Conservation (phyloP, 2,888 invertebrate genomes). For the Cerastoderma edule region DNA sequence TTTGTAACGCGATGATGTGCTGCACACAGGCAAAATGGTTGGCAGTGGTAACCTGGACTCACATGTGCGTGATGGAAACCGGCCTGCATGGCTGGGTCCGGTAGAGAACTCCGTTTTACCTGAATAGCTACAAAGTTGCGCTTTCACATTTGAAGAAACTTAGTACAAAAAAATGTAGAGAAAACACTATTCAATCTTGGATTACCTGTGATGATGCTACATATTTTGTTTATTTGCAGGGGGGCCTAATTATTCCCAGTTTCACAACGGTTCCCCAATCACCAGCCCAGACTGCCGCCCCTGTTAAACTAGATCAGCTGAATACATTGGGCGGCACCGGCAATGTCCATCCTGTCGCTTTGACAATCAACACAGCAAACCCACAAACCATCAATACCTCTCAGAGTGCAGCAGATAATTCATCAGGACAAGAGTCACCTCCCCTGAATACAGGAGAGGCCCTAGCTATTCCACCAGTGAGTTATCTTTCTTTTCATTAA, state of each 20-base stretch:
- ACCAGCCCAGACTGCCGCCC: slow-evolving; percentile 40
- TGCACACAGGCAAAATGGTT: too few species aligned
- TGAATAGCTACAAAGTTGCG: too few species aligned
- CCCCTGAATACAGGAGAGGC: slow-evolving; percentile 9
- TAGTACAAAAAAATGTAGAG: too few species aligned
- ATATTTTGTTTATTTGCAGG: slow-evolving; percentile 43
- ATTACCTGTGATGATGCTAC: too few species aligned
- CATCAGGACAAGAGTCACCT: slow-evolving; percentile 19
- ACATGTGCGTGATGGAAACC: too few species aligned
- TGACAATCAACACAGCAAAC: slow-evolving; percentile 12
- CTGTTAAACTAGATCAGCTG: slow-evolving; percentile 27
- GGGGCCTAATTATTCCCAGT: slow-evolving; percentile 45
- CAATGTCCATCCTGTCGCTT: slow-evolving; percentile 23
- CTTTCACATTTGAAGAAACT: too few species aligned
- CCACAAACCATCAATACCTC: slow-evolving; percentile 16
- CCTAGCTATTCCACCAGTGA: slow-evolving; percentile 25
- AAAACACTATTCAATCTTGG: too few species aligned
- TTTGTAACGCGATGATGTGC: too few species aligned
- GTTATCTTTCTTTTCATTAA: neutral
- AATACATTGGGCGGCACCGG: slow-evolving; percentile 8
- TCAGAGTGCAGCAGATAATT: neutral
- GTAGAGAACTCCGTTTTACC: too few species aligned
- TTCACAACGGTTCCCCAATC: slow-evolving; percentile 36
- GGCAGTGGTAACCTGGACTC: too few species aligned
- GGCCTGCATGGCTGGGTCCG: too few species aligned